Evolutionary conservation across 2,888 invertebrate species (phyloP).

Genomic region (Drosophila algonquin): DNA sequence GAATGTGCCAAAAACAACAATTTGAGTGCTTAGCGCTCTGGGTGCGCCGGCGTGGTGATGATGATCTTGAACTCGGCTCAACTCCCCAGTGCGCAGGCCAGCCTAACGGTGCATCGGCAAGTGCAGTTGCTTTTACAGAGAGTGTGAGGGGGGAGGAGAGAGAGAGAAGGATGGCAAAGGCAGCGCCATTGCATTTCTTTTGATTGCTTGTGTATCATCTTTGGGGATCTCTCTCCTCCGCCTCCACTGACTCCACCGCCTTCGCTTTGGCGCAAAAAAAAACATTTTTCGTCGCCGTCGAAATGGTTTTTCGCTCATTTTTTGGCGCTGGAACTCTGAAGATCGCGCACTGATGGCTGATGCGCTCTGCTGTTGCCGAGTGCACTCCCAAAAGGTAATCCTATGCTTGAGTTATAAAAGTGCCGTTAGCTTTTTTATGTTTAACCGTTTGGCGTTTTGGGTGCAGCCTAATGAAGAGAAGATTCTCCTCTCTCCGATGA

Average conservation of each 20-base stretch:
- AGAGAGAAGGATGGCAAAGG: constrained; percentile 28
- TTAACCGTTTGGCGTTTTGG: constrained; percentile 71
- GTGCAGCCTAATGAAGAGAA: constrained; percentile 54
- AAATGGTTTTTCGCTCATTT: constrained; percentile 59
- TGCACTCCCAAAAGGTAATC: constrained; percentile 68
- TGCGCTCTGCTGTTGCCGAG: neutral
- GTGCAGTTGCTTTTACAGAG: constrained; percentile 49
- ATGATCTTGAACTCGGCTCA: constrained; percentile 72
- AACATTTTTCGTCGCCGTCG: constrained; percentile 49
- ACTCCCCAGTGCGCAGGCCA: constrained; percentile 30
- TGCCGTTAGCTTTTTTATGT: constrained; percentile 76
- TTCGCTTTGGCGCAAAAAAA: constrained; percentile 26
- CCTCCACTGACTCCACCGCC: constrained; percentile 49
- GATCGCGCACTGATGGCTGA: constrained; percentile 34
- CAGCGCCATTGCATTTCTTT: constrained; percentile 69
- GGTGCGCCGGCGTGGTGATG: constrained; percentile 62
- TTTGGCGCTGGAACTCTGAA: constrained; percentile 45
- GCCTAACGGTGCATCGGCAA: constrained; percentile 68
- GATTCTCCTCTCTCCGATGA: constrained; percentile 4
- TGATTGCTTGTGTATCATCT: constrained; percentile 80
- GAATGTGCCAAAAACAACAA: constrained; percentile 59
- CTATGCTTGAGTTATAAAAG: constrained; percentile 73
- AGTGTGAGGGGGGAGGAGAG: constrained; percentile 26
- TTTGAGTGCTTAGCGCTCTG: constrained; percentile 48
- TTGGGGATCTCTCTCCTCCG: constrained; percentile 60